These are phyloP conservation scores for Calliphora vomitoria DNA, from an alignment of 2,888 invertebrate genomes.

Conservation along the genomic window DNA sequence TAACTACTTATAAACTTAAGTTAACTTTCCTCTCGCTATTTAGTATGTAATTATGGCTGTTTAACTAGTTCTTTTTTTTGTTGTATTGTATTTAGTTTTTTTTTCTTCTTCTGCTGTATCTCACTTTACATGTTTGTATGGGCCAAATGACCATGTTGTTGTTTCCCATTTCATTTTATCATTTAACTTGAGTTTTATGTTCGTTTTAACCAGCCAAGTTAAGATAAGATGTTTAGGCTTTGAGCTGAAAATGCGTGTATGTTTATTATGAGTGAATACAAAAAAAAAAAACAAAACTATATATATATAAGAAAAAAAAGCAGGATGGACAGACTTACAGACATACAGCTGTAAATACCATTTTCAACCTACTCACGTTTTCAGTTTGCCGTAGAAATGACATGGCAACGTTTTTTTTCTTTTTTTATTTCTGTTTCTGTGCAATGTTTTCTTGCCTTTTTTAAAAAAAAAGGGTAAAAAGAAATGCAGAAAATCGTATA, in stretches of 20 bases:
- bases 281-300: not conserved
- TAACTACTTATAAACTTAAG: constrained; percentile 12
- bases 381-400: constrained; percentile 46
- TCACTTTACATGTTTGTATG: constrained; percentile 57
- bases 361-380: constrained; percentile 70
- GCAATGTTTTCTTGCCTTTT: constrained; percentile 1
- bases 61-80: constrained; percentile 61
- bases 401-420: constrained; percentile 30
- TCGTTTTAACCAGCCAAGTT: constrained; percentile 65
- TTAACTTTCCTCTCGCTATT: constrained; percentile 41
- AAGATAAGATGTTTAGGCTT: constrained; percentile 74
- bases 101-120: not conserved
- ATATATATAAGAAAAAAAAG: not conserved
- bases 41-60: constrained; percentile 60
- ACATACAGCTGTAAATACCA: constrained; percentile 55
- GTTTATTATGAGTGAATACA: constrained; percentile 58
- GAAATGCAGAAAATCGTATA: constrained; percentile 22
- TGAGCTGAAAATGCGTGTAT: constrained; percentile 69
- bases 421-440: not conserved
- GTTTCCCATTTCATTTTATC: constrained; percentile 67
- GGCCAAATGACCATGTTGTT: constrained; percentile 53
- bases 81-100: constrained; percentile 23
- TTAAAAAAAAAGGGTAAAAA: constrained; percentile 35
- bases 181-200: constrained; percentile 64
- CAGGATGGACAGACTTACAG: constrained; percentile 33